Base-by-base conservation (phyloP, 2,797 vertebrate species). In the Cetoscarus ocellatus region DNA sequence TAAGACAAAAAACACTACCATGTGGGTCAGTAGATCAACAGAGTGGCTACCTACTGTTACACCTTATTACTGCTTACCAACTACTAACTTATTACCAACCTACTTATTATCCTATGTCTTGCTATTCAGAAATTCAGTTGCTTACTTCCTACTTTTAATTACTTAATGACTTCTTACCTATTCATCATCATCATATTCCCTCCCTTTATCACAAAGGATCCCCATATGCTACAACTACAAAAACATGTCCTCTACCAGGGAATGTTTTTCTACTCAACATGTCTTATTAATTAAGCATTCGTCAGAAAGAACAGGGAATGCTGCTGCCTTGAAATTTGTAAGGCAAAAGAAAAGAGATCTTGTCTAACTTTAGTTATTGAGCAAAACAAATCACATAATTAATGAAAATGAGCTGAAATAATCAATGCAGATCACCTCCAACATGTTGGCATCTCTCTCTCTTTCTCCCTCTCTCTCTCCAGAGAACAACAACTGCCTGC, bases 321-420 rank as follows among this genome's bases (percentile, higher is more conserved):
- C 85, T 86, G 70, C 68, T 68, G 77, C 58, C 83, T 84, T 79
- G 80, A 86, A 91, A 87, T 87, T 91, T 84, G 89, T 89, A 90
- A 91, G 88, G 86, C 82, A 73, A 47, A 68, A 85, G 13, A 27
- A 27, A 4, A 27, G 27, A 27, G 76, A 83, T 81, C 90, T 86
- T 44, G 79, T 82, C 78, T 72, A 73, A 83, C 75, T 92, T 77
- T 73, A 50, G 74, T 93, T 93, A 88, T 92, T 77, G 80, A 86
- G 81, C 90, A 85, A 91, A 93, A 93, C 87, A 93, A 94, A 93
- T 91, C 80, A 85, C 80, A 81, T 90, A 88, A 93, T 94, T 92
- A 92, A 89, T 82, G 9, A 39, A 86, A 93, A 93, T 88, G 83
- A 91, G 86, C 75, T 72, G 88, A 93, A 88, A 82, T 63, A 91